These are phyloP conservation scores for Drosophila antonietae DNA, from an alignment of 2,888 invertebrate genomes.

Conservation along the genomic window DNA sequence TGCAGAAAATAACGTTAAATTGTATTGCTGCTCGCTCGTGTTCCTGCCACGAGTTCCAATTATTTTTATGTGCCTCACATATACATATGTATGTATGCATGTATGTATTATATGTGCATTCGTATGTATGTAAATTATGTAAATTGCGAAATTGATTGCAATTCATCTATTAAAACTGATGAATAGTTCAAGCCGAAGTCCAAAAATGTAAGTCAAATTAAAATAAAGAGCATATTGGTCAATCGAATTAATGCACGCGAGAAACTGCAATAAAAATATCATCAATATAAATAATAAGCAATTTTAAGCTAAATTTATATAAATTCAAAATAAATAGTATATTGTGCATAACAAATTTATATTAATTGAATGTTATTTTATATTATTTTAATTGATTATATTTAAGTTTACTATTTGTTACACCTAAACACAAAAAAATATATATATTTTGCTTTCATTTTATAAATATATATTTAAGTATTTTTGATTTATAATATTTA, in stretches of 20 bases:
- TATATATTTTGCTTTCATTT: too few relatives aligned
- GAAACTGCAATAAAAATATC: background rate
- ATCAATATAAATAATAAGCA: background rate
- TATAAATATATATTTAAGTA: too few relatives aligned
- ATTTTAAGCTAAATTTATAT: too few relatives aligned
- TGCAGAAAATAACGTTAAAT: slow-evolving; percentile 39
- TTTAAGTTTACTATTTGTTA: too few relatives aligned
- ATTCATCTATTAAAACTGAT: slow-evolving; percentile 5
- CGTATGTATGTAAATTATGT: slow-evolving; percentile 22
- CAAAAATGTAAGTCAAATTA: slow-evolving; percentile 3
- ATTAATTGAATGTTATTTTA: too few relatives aligned
- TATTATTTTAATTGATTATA: too few relatives aligned
- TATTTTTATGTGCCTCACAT: slow-evolving; percentile 20
- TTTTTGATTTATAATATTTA: too few relatives aligned
- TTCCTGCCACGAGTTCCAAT: slow-evolving; percentile 50
- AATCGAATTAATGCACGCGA: background rate
- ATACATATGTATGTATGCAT: too few relatives aligned
- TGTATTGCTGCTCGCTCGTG: slow-evolving; percentile 38
- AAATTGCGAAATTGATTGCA: slow-evolving; percentile 21
- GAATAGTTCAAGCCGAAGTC: slow-evolving; percentile 1
- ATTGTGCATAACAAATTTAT: too few relatives aligned
- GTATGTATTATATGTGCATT: background rate
- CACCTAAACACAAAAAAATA: too few relatives aligned
- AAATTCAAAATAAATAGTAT: too few relatives aligned
- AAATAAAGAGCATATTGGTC: slow-evolving; percentile 4